Evolutionary conservation across 2,797 vertebrate genomes (phyloP).

Genomic region (Aplochiton taeniatus): DNA sequence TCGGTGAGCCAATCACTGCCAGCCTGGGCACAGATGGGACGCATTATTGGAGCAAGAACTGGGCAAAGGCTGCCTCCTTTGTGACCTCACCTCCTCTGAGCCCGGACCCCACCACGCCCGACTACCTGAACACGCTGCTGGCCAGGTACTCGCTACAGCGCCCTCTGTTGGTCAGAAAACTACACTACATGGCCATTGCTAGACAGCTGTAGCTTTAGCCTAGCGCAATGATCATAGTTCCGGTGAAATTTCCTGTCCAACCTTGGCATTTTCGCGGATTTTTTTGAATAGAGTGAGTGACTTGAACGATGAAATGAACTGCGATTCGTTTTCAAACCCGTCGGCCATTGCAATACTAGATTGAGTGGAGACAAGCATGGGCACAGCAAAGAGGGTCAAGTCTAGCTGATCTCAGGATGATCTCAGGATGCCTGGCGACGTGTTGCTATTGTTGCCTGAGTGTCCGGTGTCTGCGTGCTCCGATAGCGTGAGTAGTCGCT

Average conservation of each 20-base stretch:
- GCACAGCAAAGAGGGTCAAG: too few species aligned
- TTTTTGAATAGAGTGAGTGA: too few species aligned
- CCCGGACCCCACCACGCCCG: slow-evolving; percentile 95
- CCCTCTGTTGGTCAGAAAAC: background rate
- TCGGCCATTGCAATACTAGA: too few species aligned
- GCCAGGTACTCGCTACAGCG: slow-evolving; percentile 79
- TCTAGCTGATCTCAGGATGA: too few species aligned
- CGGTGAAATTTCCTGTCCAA: too few species aligned
- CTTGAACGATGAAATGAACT: too few species aligned
- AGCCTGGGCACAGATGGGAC: slow-evolving; percentile 96
- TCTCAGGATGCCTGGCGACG: too few species aligned
- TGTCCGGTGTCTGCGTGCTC: background rate
- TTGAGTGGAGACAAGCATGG: too few species aligned
- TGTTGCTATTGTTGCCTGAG: background rate
- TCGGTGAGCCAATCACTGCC: slow-evolving; percentile 95
- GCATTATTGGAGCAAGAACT: slow-evolving; percentile 99
- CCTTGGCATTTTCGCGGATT: too few species aligned
- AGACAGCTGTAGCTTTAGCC: too few species aligned
- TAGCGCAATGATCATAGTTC: too few species aligned
- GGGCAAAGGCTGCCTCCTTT: slow-evolving; percentile 96
- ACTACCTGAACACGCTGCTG: slow-evolving; percentile 94
- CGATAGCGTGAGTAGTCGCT: slow-evolving; percentile 4
- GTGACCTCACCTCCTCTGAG: slow-evolving; percentile 96
- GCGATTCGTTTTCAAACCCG: too few species aligned
- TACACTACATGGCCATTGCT: background rate